Base-by-base conservation (phyloP, 2,888 invertebrate genomes). In the Clanis bilineata region DNA sequence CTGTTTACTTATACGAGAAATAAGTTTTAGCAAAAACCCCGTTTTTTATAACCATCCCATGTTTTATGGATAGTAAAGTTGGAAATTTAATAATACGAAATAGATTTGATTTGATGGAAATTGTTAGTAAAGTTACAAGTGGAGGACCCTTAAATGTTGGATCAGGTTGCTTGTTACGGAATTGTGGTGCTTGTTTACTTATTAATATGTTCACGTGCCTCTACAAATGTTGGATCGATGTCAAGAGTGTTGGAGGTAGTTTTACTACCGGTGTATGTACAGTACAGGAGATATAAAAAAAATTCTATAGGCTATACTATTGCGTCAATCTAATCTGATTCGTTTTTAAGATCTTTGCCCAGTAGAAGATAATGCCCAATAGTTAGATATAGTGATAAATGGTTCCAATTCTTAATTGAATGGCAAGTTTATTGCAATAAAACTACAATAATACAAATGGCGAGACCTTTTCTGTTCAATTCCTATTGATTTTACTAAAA, bases 1-100 rank as follows among this genome's bases (percentile, higher is more conserved):
- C 61, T 45, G 43, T 45, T 57, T 51, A 45, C 61, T 63, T 56
- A 60, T 56, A 61, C 58, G 58, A 55, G 57, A 56, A 56, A 39
- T 58, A 36, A 32, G 43, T 59, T 55, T 47, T 43, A 44, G 21
- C 41, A 56, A 41, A 41, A 56, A 25, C 3, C 25, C 25, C 41
- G 25, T 41, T 56, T 23, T 55, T 41, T 39, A 25, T 39, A 10
- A 41, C 56, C 4, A 51, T 4, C 51, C 51, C 28, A 18, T 32
- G 51, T 51, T 51, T 51, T 51, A 51, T 51, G 51, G 51, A 51
- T 32, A 28, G 28, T 51, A 51, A 51, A 28, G 51, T 51, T 51
- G 18, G 51, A 51, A 51, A 51, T 51, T 51, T 51, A 51, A 51
- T 51, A 51, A 25, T 3, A 10, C 22, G 45, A 25, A 41, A 15